Conservation (phyloP, 2,113 vertebrate species). For the Ursus arctos region DNA sequence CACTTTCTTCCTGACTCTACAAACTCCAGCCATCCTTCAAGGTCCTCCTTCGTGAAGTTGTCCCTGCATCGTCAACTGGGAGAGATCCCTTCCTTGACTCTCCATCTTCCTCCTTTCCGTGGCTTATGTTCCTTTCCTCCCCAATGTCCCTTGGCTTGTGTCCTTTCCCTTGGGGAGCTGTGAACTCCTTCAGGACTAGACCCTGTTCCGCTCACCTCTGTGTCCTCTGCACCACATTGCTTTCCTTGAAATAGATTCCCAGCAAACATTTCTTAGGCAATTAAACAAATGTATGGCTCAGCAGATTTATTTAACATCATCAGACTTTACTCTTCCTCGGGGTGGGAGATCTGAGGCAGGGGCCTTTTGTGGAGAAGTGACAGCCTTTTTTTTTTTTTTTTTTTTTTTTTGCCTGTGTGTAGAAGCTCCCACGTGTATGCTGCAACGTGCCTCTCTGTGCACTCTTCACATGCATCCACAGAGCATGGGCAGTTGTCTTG, state of each 20-base stretch:
- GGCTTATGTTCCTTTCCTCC: not conserved
- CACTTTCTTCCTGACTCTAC: not conserved
- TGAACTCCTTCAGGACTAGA: not conserved
- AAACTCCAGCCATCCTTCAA: not conserved
- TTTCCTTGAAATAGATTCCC: constrained; percentile 38
- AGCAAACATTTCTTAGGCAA: constrained; percentile 36
- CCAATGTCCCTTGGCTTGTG: not conserved
- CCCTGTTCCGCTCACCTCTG: not conserved
- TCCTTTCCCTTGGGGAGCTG: not conserved
- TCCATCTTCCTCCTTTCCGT: not conserved
- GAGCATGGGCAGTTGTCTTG: constrained; percentile 49
- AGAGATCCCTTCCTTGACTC: not conserved
- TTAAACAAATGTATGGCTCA: constrained; percentile 24
- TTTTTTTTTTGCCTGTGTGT: not conserved
- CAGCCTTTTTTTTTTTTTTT: not conserved
- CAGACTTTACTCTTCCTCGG: not conserved
- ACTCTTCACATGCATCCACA: not conserved
- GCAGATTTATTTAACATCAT: not conserved
- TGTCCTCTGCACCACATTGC: not conserved
- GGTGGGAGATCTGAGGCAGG: not conserved
- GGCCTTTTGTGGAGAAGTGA: not conserved
- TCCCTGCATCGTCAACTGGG: not conserved
- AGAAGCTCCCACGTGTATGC: not conserved
- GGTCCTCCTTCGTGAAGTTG: not conserved
- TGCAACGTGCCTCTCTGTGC: not conserved